Evolutionary conservation across 2,888 invertebrate genomes (phyloP), one percentile per base, ranked within the genome.

Genomic region (Deilephila elpenor): DNA sequence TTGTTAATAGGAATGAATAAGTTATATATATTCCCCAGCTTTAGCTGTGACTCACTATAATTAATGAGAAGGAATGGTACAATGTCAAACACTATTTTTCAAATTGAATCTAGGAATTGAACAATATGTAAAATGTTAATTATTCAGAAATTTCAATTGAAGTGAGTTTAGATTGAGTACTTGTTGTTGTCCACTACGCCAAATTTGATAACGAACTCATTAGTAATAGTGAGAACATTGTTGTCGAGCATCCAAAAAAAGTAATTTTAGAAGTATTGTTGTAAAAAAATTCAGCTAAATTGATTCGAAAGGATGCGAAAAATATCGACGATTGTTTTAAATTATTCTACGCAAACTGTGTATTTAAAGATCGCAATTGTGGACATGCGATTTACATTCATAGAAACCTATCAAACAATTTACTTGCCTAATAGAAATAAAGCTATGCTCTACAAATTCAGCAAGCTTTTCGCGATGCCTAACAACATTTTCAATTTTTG

Each of bases 1-100:
- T 64, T 67, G 64, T 44, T 67, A 17, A 67, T 44, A 67, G 64
- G 20, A n/a, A 51, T 67, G 67, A 51, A 67, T 67, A 51, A 51
- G 25, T 67, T 67, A 67, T 44, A 56, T n/a, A 14, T 56, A 67
- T 51, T 14, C 25, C 25, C 19, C 5, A 56, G 19, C 34, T 62
- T 19, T 37, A 11, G 14, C 5, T 34, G 19, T 67, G 51, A 67
- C 67, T 67, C 67, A 67, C 44, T 51, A 51, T 25, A 25, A 51
- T 29, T 67, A 67, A 67, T 67, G 67, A 67, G 67, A 6, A 14
- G 5, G 25, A 51, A 44, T 51, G 14, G 19, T 17, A 62, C 17
- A 11, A 37, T 44, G n/a, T 44, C 17, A 17, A 56, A 56, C 17
- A 56, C 44, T 25, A n/a, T 67, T 17, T 14, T 17, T 51, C 11